Evolutionary conservation across 1,140 invertebrate species (phyloP).

Genomic region (Conus betulinus): DNA sequence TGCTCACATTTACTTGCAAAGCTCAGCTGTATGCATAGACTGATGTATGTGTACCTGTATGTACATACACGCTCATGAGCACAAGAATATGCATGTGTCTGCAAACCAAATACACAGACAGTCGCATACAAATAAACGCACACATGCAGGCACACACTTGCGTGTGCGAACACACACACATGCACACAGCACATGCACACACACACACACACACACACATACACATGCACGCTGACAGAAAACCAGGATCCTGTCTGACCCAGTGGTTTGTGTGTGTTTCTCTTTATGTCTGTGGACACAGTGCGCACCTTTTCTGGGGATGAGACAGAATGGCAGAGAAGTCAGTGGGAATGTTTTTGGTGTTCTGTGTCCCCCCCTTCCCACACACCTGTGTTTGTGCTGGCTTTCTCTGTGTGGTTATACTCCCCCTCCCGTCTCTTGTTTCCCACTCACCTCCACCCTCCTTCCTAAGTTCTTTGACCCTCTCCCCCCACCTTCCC

Average conservation of each 20-base stretch:
- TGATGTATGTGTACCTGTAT: neutral
- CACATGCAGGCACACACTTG: too few relatives aligned
- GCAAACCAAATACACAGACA: too few relatives aligned
- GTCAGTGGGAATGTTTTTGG: constrained; percentile 52
- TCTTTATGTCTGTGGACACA: constrained; percentile 33
- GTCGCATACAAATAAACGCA: too few relatives aligned
- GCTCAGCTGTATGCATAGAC: neutral
- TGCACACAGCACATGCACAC: too few relatives aligned
- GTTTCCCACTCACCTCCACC: neutral
- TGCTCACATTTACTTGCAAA: too few relatives aligned
- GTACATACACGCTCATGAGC: neutral
- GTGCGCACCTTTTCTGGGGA: constrained; percentile 70
- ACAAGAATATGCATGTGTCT: too few relatives aligned
- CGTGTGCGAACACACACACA: too few relatives aligned
- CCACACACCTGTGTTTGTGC: neutral
- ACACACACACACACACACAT: too few relatives aligned
- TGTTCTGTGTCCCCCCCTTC: neutral
- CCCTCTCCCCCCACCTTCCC: too few relatives aligned
- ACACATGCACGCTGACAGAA: too few relatives aligned
- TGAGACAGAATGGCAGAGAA: constrained; percentile 67
- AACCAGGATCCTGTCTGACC: neutral
- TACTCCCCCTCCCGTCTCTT: neutral
- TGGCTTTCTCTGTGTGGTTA: constrained; percentile 15
- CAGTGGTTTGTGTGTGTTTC: neutral
- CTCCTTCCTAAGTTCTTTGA: neutral